phyloP scores from a whole-genome alignment of 2,113 vertebrate genomes.

The Oxygymnocypris stewartii region DNA sequence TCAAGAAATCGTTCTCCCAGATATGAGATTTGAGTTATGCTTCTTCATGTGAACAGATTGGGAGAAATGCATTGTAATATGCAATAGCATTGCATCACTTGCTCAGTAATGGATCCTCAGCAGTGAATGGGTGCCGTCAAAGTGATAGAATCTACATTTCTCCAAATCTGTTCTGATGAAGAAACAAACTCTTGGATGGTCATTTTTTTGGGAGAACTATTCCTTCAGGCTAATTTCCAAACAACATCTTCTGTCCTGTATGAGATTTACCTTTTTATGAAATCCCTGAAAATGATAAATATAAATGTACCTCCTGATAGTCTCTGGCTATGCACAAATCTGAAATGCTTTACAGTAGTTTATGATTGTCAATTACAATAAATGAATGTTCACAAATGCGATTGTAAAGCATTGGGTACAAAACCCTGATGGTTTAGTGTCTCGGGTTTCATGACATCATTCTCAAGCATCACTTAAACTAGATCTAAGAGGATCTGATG shows the following conservation, averaged over 20 bases:
- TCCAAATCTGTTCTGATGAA: no score
- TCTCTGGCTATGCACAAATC: neutral
- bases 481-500: neutral
- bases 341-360: conserved; percentile 14
- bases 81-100: neutral
- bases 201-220: no score
- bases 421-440: neutral
- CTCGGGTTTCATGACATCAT: neutral
- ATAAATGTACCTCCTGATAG: neutral
- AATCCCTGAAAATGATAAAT: neutral
- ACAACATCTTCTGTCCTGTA: no score
- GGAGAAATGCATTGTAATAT: neutral
- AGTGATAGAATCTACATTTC: no score
- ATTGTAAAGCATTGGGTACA: neutral
- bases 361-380: neutral
- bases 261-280: no score
- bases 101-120: no score
- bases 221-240: neutral
- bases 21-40: neutral
- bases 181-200: no score
- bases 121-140: no score
- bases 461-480: neutral
- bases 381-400: no score
- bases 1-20: neutral
- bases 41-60: neutral